Conservation (phyloP, 2,888 invertebrate genomes). For the Polia nebulosa region DNA sequence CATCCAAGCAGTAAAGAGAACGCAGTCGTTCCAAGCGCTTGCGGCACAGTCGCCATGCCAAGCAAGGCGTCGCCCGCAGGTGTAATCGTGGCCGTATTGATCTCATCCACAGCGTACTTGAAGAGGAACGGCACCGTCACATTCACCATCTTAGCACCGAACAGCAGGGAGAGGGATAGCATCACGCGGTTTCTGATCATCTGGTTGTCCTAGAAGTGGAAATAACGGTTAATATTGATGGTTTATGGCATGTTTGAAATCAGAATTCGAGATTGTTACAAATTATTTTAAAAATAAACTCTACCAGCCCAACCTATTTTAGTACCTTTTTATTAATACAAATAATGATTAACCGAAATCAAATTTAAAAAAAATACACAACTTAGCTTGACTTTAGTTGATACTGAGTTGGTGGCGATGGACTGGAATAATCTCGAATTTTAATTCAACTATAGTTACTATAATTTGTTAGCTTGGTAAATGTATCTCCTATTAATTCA, state of each 20-base stretch:
- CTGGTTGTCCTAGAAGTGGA: slow-evolving; percentile 92
- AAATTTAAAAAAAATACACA: no score
- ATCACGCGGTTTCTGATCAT: slow-evolving; percentile 95
- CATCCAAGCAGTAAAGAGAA: slow-evolving; percentile 96
- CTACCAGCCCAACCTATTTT: no score
- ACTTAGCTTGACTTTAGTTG: no score
- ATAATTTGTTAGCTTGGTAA: no score
- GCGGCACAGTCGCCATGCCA: slow-evolving; percentile 95
- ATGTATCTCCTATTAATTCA: not conserved
- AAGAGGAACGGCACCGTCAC: slow-evolving; percentile 99
- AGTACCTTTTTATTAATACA: no score
- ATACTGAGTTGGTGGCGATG: no score
- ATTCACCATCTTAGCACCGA: slow-evolving; percentile 96
- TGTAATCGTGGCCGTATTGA: slow-evolving; percentile 92
- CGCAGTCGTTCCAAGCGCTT: slow-evolving; percentile 95
- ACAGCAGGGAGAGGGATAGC: slow-evolving; percentile 94
- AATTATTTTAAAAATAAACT: no score
- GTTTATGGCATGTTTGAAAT: not conserved
- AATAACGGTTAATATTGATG: not conserved
- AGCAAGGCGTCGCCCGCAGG: slow-evolving; percentile 90
- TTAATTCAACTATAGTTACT: not conserved
- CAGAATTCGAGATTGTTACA: not conserved
- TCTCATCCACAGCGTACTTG: slow-evolving; percentile 97
- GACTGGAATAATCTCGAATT: not conserved
- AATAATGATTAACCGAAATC: no score